Evolutionary conservation across 1,140 invertebrate genomes (phyloP).

Genomic region (Meloidogyne exigua): DNA sequence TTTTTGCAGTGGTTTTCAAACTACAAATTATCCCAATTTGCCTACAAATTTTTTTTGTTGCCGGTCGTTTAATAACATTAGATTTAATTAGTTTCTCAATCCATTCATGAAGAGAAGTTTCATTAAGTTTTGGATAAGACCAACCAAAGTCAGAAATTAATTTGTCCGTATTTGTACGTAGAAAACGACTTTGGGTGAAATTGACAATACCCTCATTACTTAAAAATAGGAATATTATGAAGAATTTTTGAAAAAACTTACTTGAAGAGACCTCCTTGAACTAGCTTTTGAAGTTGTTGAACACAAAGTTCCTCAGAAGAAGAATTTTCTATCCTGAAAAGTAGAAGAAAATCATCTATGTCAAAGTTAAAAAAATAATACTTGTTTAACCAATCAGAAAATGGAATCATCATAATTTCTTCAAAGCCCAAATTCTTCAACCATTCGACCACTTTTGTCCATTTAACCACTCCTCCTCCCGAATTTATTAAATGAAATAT

Average conservation of each 20-base stretch:
- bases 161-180: conserved; percentile 51
- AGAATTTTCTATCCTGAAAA: conserved; percentile 36
- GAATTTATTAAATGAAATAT: conserved; percentile 66
- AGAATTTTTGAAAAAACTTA: conserved; percentile 1
- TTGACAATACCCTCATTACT: conserved; percentile 49
- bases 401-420: conserved; percentile 36
- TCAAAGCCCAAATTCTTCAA: conserved; percentile 42
- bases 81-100: neutral
- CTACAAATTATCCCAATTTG: neutral
- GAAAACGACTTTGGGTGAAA: conserved; percentile 40
- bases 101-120: neutral
- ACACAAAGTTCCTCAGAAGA: conserved; percentile 38
- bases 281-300: conserved; percentile 53
- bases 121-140: conserved; percentile 42
- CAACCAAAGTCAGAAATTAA: conserved; percentile 39
- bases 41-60: neutral
- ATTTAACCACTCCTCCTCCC: conserved; percentile 35
- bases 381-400: conserved; percentile 42
- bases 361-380: conserved; percentile 21
- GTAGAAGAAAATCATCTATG: neutral
- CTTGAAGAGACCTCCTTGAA: conserved; percentile 48
- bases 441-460: conserved; percentile 54
- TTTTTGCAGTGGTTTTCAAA: neutral
- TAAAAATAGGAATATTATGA: conserved; percentile 1
- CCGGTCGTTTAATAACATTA: neutral